Evolutionary conservation across 2,888 invertebrate species (phyloP), one percentile per base, ranked within the genome.

Genomic region (Elmis aenea): DNA sequence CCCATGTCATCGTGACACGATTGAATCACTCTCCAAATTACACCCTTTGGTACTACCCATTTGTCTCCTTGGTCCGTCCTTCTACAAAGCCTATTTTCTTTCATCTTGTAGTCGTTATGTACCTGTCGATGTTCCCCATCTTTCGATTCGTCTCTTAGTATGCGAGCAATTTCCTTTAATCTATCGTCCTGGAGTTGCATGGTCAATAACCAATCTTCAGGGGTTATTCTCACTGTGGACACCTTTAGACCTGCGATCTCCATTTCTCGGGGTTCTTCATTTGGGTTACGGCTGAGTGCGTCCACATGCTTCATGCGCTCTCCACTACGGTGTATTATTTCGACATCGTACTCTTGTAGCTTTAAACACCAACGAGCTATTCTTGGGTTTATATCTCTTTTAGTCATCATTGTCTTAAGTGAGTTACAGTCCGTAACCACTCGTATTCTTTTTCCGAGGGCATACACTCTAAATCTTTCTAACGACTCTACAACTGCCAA

Each of bases 371-470:
- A 61, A 6, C 59, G 38, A 1, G 56, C 58, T 10, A 59, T 52
- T 12, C 57, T 33, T 1, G 56, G 52, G 21, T 47, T 30, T 23
- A 61, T 24, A 1, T 58, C 48, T 40, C 52, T 52, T 28, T 52
- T 57, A 14, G 35, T 42, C 3, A 51, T 52, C 6, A 52, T 60
- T 5, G 51, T 55, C 9, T 52, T 44, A 1, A 66, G 33, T 1
- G 61, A 41, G 20, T 57, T 52, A 42, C 61, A 59, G 40, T 68
- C 64, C 0, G 63, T 64, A 2, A 58, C 33, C 4, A 66, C 48
- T 1, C 31, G 38, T 23, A 62, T 58, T 0, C 13, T 12, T 10
- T 34, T 46, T 1, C 63, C 63, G 4, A 58, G 42, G 0, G 67
- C 21, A 24, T 64, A 67, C 0, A 55, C 49, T 18, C 64, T 38